phyloP scores from a whole-genome alignment of 2,113 vertebrate species.

The Myotis lucifugus region DNA sequence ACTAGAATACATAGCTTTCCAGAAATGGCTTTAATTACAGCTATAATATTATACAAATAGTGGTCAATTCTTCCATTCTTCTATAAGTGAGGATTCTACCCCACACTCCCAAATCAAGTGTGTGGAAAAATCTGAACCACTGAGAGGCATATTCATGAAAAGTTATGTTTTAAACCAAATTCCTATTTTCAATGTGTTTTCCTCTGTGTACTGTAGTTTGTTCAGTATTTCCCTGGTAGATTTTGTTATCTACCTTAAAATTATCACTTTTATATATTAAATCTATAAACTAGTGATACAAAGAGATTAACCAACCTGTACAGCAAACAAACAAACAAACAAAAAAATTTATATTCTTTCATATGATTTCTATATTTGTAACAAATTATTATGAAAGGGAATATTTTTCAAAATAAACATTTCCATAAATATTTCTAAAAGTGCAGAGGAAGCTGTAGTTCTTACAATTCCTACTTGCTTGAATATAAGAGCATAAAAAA shows the following conservation, averaged over 20 bases:
- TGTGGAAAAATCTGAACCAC: neutral
- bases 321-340: neutral
- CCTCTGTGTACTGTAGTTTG: neutral
- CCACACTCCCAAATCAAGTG: neutral
- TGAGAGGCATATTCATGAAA: neutral
- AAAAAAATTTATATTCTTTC: neutral
- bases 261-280: constrained; percentile 26
- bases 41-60: neutral
- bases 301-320: neutral
- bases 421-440: neutral
- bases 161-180: neutral
- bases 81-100: neutral
- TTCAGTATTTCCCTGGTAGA: neutral
- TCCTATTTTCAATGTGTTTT: neutral
- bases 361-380: neutral
- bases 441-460: neutral
- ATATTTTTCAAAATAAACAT: constrained; percentile 12
- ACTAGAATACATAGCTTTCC: neutral
- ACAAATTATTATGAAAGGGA: neutral
- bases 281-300: neutral
- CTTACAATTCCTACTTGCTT: neutral
- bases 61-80: neutral
- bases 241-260: constrained; percentile 26
- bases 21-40: neutral
- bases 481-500: neutral